Evolutionary conservation across 1,140 invertebrate genomes (phyloP).

Genomic region (Melitaea cinxia): DNA sequence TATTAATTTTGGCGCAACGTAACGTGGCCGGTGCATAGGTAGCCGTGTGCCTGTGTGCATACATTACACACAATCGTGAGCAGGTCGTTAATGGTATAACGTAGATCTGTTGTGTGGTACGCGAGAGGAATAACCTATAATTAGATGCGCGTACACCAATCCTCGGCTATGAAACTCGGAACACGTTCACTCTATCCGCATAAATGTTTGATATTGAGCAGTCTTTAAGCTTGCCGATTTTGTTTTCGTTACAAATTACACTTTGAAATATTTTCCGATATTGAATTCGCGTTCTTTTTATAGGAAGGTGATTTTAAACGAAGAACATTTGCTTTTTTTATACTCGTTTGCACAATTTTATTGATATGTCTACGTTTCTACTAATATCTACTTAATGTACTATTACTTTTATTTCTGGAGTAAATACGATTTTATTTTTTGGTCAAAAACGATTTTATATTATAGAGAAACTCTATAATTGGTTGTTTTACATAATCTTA

Average conservation of each 20-base stretch:
- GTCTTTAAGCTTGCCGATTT: conserved; percentile 17
- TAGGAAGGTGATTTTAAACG: not conserved
- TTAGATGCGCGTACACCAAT: conserved; percentile 72
- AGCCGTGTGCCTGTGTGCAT: conserved; percentile 13
- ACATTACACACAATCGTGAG: conserved; percentile 45
- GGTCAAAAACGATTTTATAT: no score
- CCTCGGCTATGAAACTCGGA: conserved; percentile 57
- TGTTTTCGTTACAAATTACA: conserved; percentile 23
- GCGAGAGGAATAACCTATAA: conserved; percentile 77
- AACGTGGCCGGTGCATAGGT: conserved; percentile 2
- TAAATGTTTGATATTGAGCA: conserved; percentile 32
- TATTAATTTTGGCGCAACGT: conserved; percentile 7
- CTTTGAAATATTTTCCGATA: conserved; percentile 7
- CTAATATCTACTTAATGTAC: no score
- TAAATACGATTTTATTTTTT: no score
- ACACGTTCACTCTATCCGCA: conserved; percentile 56
- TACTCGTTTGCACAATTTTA: not conserved
- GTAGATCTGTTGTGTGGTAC: conserved; percentile 65
- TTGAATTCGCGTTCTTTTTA: not conserved
- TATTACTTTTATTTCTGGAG: no score
- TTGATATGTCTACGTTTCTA: no score
- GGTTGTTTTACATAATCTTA: no score
- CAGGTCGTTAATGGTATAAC: conserved; percentile 67
- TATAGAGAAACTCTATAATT: no score
- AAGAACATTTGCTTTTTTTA: not conserved